Conservation (phyloP, 2,113 vertebrate species). For the Apteryx mantelli region DNA sequence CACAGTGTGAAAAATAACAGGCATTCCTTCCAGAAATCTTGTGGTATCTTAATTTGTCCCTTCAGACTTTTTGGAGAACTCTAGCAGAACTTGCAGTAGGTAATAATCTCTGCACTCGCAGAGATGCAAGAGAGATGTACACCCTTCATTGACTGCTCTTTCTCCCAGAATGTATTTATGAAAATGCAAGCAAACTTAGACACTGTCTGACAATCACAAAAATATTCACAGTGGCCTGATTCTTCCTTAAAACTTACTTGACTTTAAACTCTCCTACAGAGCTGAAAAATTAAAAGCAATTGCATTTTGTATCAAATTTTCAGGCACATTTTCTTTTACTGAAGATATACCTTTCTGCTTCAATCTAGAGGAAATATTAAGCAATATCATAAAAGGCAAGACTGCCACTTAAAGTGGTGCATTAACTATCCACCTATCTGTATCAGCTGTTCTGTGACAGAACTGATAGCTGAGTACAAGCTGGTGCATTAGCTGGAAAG, state of each 20-base stretch:
- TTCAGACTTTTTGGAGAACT: neutral
- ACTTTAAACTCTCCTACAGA: neutral
- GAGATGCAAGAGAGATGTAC: neutral
- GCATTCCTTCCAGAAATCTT: neutral
- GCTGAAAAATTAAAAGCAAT: neutral
- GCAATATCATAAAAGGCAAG: neutral
- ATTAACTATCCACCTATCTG: neutral
- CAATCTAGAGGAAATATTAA: neutral
- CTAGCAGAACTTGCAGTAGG: neutral
- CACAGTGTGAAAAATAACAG: neutral
- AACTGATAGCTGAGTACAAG: neutral
- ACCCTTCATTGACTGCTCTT: neutral
- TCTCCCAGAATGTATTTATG: neutral
- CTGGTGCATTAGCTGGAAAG: neutral
- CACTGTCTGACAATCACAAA: neutral
- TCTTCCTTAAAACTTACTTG: neutral
- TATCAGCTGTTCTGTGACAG: neutral
- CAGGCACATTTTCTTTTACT: neutral
- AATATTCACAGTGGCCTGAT: neutral
- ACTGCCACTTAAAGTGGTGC: neutral
- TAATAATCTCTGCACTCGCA: neutral
- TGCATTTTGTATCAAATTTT: neutral
- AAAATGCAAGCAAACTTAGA: neutral
- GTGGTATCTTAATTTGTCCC: neutral
- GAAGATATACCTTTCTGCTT: neutral